Evolutionary conservation across 2,797 vertebrate species (phyloP).

Genomic region (Sebastolobus alascanus): DNA sequence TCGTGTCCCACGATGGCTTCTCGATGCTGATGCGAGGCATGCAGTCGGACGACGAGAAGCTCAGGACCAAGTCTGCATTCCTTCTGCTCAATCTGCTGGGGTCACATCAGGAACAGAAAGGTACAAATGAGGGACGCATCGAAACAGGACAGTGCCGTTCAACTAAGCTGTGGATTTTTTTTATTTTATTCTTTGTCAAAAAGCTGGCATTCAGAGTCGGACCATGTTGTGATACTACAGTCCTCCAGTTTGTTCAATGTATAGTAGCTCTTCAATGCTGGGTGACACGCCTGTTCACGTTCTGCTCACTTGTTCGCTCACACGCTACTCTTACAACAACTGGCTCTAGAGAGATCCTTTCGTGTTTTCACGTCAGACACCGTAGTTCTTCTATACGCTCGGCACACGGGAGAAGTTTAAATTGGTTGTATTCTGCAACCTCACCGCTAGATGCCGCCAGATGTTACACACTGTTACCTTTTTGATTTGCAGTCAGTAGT

Average conservation of each 20-base stretch:
- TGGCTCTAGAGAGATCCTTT: too few species aligned
- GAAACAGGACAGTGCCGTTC: background rate
- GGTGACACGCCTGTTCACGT: background rate
- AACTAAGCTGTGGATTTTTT: background rate
- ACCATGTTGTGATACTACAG: background rate
- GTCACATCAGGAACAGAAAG: slow-evolving; percentile 91
- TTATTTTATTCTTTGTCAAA: background rate
- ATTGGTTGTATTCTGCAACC: too few species aligned
- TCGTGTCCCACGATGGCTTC: slow-evolving; percentile 90
- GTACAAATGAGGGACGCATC: slow-evolving; percentile 63
- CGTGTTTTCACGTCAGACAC: too few species aligned
- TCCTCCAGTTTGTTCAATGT: background rate
- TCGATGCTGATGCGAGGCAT: slow-evolving; percentile 93
- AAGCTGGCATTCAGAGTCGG: background rate
- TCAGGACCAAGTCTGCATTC: slow-evolving; percentile 92
- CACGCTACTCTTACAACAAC: too few species aligned
- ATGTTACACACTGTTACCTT: too few species aligned
- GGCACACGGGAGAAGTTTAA: too few species aligned
- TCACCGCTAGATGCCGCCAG: too few species aligned
- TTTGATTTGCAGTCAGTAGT: too few species aligned
- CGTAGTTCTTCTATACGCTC: too few species aligned
- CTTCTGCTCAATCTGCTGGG: slow-evolving; percentile 91
- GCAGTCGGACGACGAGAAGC: slow-evolving; percentile 90
- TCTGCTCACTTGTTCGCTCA: too few species aligned
- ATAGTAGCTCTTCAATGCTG: background rate